Conservation (phyloP, 1,140 invertebrate species). For the Radopholus similis region DNA sequence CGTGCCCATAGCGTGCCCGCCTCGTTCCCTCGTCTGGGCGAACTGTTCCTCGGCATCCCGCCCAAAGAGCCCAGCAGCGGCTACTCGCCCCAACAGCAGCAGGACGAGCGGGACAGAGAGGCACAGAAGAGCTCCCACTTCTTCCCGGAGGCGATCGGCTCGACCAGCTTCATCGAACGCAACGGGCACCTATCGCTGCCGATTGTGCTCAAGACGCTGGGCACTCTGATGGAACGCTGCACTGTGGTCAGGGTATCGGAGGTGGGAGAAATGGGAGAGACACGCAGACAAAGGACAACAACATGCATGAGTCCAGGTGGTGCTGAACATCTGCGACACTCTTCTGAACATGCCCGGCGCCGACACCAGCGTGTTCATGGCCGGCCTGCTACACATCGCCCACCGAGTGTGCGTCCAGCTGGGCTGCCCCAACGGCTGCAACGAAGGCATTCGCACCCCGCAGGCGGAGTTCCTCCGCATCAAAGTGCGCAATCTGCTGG, state of each 20-base stretch:
- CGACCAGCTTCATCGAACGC: slow-evolving; percentile 82
- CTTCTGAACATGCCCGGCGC: slow-evolving; percentile 43
- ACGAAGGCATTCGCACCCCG: slow-evolving; percentile 73
- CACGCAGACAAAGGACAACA: slow-evolving; percentile 23
- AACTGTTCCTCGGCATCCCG: not conserved
- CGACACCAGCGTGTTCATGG: slow-evolving; percentile 41
- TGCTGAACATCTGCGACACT: slow-evolving; percentile 53
- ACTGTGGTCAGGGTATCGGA: slow-evolving; percentile 45
- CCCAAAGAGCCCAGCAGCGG: not conserved
- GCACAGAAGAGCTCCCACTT: slow-evolving; percentile 1
- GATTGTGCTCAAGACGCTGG: slow-evolving; percentile 74
- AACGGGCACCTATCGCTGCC: slow-evolving; percentile 87
- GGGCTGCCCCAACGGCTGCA: slow-evolving; percentile 86
- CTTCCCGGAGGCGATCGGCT: slow-evolving; percentile 73
- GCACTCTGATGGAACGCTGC: slow-evolving; percentile 38
- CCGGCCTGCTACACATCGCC: slow-evolving; percentile 64
- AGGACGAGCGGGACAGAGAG: not conserved
- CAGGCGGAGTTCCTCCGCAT: slow-evolving; percentile 82
- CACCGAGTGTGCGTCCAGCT: slow-evolving; percentile 75
- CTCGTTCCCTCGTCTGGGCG: not conserved
- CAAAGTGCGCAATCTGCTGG: slow-evolving; percentile 75
- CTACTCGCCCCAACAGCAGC: not conserved
- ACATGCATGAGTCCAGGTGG: slow-evolving; percentile 40
- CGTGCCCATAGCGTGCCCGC: not conserved
- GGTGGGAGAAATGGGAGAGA: slow-evolving; percentile 3